Conservation (phyloP, 2,113 vertebrate species). For the Axis porcinus region DNA sequence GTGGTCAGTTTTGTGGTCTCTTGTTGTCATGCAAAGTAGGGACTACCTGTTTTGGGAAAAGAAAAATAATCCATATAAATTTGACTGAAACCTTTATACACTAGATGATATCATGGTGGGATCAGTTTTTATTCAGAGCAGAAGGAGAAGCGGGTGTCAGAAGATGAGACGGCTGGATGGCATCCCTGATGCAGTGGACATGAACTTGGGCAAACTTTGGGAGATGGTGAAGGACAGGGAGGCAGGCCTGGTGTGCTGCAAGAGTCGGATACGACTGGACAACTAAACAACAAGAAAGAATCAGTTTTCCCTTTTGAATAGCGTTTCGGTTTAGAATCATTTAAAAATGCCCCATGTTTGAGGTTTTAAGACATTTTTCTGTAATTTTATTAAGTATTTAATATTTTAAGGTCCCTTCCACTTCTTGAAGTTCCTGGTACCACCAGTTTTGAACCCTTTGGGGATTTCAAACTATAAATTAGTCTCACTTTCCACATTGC, state of each 20-base stretch:
- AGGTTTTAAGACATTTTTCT: conserved; percentile 5
- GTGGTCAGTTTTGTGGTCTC: background rate
- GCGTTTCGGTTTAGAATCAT: background rate
- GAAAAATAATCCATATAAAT: background rate
- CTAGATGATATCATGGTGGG: background rate
- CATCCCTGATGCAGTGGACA: background rate
- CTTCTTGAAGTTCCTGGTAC: background rate
- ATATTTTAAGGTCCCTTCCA: background rate
- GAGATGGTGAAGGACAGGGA: background rate
- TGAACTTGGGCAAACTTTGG: background rate
- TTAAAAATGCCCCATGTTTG: background rate
- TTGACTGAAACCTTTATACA: background rate
- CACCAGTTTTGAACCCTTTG: background rate
- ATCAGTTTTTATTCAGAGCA: background rate
- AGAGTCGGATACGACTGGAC: background rate
- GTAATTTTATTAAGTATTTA: background rate
- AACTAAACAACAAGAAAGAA: background rate
- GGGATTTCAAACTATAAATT: background rate
- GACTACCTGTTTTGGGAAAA: background rate
- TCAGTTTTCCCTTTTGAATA: background rate
- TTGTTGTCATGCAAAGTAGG: background rate
- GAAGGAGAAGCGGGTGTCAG: background rate
- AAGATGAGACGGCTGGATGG: background rate
- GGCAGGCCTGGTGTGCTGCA: background rate
- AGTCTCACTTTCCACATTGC: background rate